phyloP scores from a whole-genome alignment of 2,797 vertebrate genomes.

The Molothrus ater region DNA sequence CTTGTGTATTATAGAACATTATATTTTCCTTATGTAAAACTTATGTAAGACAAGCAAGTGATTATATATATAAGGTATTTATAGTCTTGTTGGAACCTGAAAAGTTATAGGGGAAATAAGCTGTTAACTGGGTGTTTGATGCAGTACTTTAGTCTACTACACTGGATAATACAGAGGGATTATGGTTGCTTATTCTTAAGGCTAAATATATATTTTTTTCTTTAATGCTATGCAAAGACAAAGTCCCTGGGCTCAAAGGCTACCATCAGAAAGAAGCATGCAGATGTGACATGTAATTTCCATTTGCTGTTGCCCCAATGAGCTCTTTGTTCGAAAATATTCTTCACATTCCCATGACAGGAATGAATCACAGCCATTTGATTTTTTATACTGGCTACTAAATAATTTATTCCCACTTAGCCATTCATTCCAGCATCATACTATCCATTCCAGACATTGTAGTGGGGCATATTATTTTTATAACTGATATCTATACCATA shows the following conservation, averaged over 20 bases:
- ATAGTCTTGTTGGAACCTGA: neutral
- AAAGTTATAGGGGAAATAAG: neutral
- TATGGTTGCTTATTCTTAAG: neutral
- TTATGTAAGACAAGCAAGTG: neutral
- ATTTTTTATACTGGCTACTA: neutral
- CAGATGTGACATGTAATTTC: neutral
- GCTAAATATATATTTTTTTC: neutral
- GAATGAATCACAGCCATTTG: neutral
- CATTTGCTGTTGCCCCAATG: neutral
- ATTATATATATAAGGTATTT: neutral
- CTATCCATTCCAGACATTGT: neutral
- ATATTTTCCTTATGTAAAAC: neutral
- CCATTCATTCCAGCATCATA: neutral
- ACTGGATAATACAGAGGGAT: neutral
- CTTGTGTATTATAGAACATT: neutral
- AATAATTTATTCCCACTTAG: neutral
- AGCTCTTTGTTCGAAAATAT: neutral
- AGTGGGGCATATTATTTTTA: neutral
- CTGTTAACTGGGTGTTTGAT: neutral
- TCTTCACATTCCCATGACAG: neutral
- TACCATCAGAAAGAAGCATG: neutral
- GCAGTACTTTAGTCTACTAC: neutral
- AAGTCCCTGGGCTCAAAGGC: neutral
- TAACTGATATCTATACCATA: neutral
- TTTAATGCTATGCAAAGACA: neutral